phyloP scores from a whole-genome alignment of 2,888 invertebrate species.

The Caenorhabditis uteleia region DNA sequence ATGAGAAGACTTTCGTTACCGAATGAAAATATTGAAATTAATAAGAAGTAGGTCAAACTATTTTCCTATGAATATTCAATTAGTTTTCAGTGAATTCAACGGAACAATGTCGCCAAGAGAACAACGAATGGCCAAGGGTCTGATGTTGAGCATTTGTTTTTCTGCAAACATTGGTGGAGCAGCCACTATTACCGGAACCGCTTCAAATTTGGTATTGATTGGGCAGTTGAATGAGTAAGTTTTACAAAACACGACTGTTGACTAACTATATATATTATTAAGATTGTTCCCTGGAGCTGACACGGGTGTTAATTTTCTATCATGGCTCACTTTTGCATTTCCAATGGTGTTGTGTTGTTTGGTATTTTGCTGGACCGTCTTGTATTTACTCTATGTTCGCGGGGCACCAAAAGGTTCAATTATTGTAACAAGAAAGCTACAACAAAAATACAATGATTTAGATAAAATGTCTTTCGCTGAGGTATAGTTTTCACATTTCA shows the following conservation, averaged over 20 bases:
- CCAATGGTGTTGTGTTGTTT: slow-evolving; percentile 53
- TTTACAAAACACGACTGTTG: not conserved
- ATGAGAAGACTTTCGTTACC: slow-evolving; percentile 49
- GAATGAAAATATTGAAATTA: slow-evolving; percentile 44
- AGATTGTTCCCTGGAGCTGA: slow-evolving; percentile 57
- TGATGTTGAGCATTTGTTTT: slow-evolving; percentile 62
- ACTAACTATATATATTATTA: not conserved
- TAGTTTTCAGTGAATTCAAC: slow-evolving; percentile 25
- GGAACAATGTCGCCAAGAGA: slow-evolving; percentile 47
- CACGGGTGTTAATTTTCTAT: slow-evolving; percentile 60
- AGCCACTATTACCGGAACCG: slow-evolving; percentile 65
- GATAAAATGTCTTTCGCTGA: slow-evolving; percentile 52
- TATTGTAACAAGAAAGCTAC: slow-evolving; percentile 54
- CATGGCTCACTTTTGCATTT: slow-evolving; percentile 63
- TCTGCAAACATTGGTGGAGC: slow-evolving; percentile 66
- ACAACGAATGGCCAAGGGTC: slow-evolving; percentile 57
- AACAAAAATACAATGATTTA: slow-evolving; percentile 56
- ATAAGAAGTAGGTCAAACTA: slow-evolving; percentile 31
- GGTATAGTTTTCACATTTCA: slow-evolving; percentile 23
- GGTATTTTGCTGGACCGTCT: slow-evolving; percentile 50
- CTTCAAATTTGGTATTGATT: slow-evolving; percentile 61
- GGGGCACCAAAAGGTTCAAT: slow-evolving; percentile 52
- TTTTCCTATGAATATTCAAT: no score
- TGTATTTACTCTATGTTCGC: slow-evolving; percentile 46
- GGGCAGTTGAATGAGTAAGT: slow-evolving; percentile 60